A percentile compares a stretch with the other conserved stretches of the same genome.
These are phyloP conservation scores for Subanguina moxae DNA, from an alignment of 1,140 invertebrate species.

Conservation along the genomic window DNA sequence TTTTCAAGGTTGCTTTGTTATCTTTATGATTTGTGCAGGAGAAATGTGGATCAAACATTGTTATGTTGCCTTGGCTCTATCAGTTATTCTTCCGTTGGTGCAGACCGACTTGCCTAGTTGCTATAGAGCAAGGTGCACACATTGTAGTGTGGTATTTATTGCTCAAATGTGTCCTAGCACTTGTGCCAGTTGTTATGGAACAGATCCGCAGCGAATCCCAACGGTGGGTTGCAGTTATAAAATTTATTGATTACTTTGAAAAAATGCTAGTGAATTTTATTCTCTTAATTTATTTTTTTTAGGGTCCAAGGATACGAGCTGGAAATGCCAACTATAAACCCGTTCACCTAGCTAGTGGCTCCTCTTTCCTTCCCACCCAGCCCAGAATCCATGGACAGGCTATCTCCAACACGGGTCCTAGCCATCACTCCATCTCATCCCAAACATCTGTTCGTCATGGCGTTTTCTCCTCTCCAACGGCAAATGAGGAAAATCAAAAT, in stretches of 20 bases:
- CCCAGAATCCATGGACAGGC: slow-evolving; percentile 3
- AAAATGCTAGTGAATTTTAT: no score
- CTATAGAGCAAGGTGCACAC: slow-evolving; percentile 37
- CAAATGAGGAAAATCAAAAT: not conserved
- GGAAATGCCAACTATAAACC: not conserved
- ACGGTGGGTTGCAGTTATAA: no score
- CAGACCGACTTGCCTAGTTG: slow-evolving; percentile 40
- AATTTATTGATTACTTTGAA: no score
- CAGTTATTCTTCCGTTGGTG: not conserved
- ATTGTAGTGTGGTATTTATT: slow-evolving; percentile 44
- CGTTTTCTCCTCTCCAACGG: no score
- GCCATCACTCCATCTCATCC: not conserved
- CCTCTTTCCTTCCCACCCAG: not conserved
- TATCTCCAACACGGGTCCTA: not conserved
- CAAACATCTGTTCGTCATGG: not conserved
- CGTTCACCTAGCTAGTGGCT: not conserved
- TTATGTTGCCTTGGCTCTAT: no score
- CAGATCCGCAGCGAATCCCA: not conserved
- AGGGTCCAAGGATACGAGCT: slow-evolving; percentile 2
- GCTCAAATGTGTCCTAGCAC: slow-evolving; percentile 41
- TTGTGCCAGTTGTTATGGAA: slow-evolving; percentile 26
- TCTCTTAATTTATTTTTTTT: not conserved
- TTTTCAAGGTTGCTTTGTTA: no score
- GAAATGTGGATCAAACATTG: no score
- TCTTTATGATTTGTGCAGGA: no score